Percentiles rank a stretch among this genome's conserved stretches.
Evolutionary conservation across 2,797 vertebrate species (phyloP).

Genomic region (Cynodonichthys magdalenae): DNA sequence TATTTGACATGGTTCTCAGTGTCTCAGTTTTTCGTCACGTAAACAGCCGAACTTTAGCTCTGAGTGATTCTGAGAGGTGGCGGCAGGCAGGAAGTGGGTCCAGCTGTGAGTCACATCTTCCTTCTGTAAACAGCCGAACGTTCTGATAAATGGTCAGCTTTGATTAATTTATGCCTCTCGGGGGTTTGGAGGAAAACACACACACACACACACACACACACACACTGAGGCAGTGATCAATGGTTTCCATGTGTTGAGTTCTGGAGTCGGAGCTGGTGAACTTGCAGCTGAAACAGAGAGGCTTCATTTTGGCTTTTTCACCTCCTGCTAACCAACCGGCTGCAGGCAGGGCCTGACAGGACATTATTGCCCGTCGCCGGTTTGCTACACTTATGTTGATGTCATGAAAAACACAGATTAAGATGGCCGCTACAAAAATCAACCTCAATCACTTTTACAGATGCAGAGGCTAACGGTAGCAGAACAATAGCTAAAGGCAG

Average conservation of each 20-base stretch:
- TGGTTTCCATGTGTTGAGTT: slow-evolving; percentile 25
- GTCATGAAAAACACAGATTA: too few relatives aligned
- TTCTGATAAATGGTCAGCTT: slow-evolving; percentile 28
- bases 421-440: too few relatives aligned
- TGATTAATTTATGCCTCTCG: slow-evolving; percentile 32
- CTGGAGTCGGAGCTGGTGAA: not conserved
- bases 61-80: not conserved
- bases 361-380: too few relatives aligned
- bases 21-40: not conserved
- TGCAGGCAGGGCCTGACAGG: too few relatives aligned
- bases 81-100: slow-evolving; percentile 15
- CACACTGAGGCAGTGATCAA: slow-evolving; percentile 12
- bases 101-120: slow-evolving; percentile 26
- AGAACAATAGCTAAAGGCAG: too few relatives aligned
- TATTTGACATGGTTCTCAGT: too few relatives aligned
- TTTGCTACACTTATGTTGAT: too few relatives aligned
- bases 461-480: too few relatives aligned
- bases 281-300: not conserved
- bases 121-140: slow-evolving; percentile 21
- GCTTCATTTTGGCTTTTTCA: too few relatives aligned
- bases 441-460: too few relatives aligned
- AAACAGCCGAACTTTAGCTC: not conserved
- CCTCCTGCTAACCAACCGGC: too few relatives aligned
- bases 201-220: not conserved
- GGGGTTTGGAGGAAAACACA: slow-evolving; percentile 11